A percentile compares a stretch with the other conserved stretches of the same genome.
phyloP scores from a whole-genome alignment of 2,888 invertebrate species.

The Aleiodes alternator region DNA sequence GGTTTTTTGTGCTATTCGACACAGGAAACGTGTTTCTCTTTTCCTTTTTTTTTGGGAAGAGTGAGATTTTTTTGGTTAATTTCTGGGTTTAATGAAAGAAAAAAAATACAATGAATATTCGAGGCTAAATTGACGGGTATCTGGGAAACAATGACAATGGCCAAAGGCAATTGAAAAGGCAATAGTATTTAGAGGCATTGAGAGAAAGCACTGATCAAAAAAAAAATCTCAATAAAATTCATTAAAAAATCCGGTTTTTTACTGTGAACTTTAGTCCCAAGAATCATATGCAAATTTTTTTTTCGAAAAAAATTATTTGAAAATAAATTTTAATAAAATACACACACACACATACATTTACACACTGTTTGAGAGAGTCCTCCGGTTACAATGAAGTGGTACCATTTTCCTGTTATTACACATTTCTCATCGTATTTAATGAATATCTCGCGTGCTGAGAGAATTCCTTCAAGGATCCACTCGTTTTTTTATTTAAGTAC shows the following conservation, averaged over 20 bases:
- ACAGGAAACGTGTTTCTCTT: background rate
- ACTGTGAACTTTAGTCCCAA: background rate
- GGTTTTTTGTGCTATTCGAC: background rate
- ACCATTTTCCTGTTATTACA: slow-evolving; percentile 34
- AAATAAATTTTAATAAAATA: background rate
- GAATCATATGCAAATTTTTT: background rate
- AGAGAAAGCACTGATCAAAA: background rate
- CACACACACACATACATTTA: background rate
- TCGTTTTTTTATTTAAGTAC: background rate
- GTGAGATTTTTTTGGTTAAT: background rate
- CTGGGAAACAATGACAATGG: background rate
- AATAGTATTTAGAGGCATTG: background rate
- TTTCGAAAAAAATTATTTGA: background rate
- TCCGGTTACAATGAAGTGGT: slow-evolving; percentile 13
- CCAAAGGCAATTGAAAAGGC: no score
- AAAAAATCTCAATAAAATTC: background rate
- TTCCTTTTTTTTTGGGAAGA: no score
- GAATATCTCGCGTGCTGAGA: slow-evolving; percentile 40
- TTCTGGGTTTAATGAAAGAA: background rate
- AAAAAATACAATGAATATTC: background rate
- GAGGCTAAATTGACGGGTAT: no score
- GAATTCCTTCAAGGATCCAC: slow-evolving; percentile 26
- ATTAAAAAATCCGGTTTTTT: slow-evolving; percentile 35
- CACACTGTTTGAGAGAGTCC: background rate
- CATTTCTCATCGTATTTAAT: slow-evolving; percentile 41